A percentile compares a stretch with the other conserved stretches of the same genome.
These are phyloP conservation scores for Stictonetta naevosa DNA, from an alignment of 2,113 vertebrate species.

Conservation along the genomic window DNA sequence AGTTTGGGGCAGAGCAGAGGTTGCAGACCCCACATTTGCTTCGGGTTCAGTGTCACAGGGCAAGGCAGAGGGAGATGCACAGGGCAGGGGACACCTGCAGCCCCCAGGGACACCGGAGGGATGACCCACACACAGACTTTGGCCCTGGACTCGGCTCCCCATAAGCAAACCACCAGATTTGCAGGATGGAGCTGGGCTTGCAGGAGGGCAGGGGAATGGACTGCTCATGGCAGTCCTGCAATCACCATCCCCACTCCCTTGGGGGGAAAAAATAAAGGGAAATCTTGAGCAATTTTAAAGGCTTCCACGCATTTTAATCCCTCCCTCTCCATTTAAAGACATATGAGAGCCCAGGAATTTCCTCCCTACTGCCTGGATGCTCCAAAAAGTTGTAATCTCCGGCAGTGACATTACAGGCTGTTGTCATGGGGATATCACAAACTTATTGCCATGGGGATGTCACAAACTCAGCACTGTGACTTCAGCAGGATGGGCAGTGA, in stretches of 20 bases:
- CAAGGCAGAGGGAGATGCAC: neutral
- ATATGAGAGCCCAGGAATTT: neutral
- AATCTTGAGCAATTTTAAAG: neutral
- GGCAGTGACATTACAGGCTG: constrained; percentile 21
- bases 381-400: constrained; percentile 38
- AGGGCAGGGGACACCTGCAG: neutral
- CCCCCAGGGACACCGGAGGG: rapidly evolving
- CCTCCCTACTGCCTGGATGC: neutral
- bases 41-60: neutral
- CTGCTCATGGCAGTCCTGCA: neutral
- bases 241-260: neutral
- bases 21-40: rapidly evolving
- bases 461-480: constrained; percentile 56
- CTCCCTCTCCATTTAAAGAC: neutral
- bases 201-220: neutral
- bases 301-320: neutral
- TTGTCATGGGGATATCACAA: constrained; percentile 70
- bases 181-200: neutral
- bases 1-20: neutral
- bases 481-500: constrained; percentile 31
- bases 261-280: neutral
- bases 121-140: neutral
- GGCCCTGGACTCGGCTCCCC: neutral
- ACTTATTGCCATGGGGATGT: constrained; percentile 65
- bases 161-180: neutral